Evolutionary conservation across 2,888 invertebrate genomes (phyloP), one percentile per base, ranked within the genome.

Genomic region (Halocaridina rubra): DNA sequence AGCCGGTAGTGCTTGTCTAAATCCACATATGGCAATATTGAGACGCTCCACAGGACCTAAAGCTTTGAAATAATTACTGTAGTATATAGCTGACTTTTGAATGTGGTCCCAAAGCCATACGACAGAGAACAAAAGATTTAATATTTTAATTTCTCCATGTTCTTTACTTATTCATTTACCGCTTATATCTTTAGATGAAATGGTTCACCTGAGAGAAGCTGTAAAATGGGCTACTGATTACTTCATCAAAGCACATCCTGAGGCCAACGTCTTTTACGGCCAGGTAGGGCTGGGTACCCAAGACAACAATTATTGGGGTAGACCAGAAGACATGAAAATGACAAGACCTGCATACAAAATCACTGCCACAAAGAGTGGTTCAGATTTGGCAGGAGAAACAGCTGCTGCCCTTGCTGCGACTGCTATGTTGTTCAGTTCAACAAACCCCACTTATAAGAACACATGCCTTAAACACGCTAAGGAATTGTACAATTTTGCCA

Each of bases 381-480:
- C 90, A 74, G 91, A 91, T 86, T 88, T 91, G 16, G 90, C 91
- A 3, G 91, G 89, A 0, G 91, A 91, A 85, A 91, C 90, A n/a
- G 90, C 91, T 0, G 91, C 91, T 5, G 91, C 91, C 22, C 87
- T 91, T 85, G 90, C 91, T 29, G 90, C 90, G n/a, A 89, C 89
- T 22, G 90, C 89, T 46, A 88, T 90, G 1, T 89, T 88, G 4
- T 90, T 90, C 86, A 85, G 72, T 39, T 88, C 89, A 32, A 89
- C 88, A 13, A 88, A 90, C 67, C 7, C 88, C 4, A 8, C 46
- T 7, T 89, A 89, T 77, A 78, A 89, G 4, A 75, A 72, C 33
- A 78, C 19, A 0, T 86, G 88, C 27, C 69, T 89, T n/a, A 24
- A 8, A 5, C 88, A 88, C 64, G 89, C 89, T 24, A 84, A 81